phyloP scores from a whole-genome alignment of 2,888 invertebrate genomes.

The Cheilosia vulpina region DNA sequence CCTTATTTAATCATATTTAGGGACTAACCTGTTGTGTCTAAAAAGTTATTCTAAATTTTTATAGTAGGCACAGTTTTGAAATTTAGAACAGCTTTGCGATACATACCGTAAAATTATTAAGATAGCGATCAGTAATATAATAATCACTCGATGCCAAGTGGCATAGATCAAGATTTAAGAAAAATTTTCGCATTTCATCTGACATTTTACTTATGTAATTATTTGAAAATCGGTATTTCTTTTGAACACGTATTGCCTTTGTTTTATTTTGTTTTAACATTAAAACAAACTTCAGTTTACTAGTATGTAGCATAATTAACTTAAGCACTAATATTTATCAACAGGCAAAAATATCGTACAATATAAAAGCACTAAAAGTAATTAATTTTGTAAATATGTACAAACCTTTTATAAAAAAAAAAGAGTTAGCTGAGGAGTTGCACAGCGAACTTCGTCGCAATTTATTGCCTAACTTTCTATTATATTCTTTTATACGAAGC shows the following conservation, averaged over 20 bases:
- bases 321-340: slow-evolving; percentile 21
- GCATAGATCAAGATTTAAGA: too few species aligned
- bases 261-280: background rate
- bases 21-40: too few species aligned
- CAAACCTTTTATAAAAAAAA: slow-evolving; percentile 17
- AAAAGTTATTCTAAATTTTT: too few species aligned
- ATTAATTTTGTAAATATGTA: slow-evolving; percentile 13
- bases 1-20: too few species aligned
- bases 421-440: slow-evolving; percentile 84
- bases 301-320: slow-evolving; percentile 34
- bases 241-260: background rate
- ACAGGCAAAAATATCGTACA: background rate
- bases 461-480: background rate
- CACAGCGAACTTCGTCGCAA: slow-evolving; percentile 61
- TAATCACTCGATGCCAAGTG: too few species aligned
- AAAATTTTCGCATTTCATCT: too few species aligned
- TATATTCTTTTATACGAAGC: slow-evolving; percentile 40
- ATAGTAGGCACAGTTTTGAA: too few species aligned
- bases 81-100: too few species aligned
- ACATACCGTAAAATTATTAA: too few species aligned
- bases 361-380: background rate
- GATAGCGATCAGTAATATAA: too few species aligned
- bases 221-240: too few species aligned
- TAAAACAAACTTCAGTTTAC: background rate
- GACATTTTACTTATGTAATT: too few species aligned